Evolutionary conservation across 2,888 invertebrate species (phyloP).

Genomic region (Chaitophorus viminalis): DNA sequence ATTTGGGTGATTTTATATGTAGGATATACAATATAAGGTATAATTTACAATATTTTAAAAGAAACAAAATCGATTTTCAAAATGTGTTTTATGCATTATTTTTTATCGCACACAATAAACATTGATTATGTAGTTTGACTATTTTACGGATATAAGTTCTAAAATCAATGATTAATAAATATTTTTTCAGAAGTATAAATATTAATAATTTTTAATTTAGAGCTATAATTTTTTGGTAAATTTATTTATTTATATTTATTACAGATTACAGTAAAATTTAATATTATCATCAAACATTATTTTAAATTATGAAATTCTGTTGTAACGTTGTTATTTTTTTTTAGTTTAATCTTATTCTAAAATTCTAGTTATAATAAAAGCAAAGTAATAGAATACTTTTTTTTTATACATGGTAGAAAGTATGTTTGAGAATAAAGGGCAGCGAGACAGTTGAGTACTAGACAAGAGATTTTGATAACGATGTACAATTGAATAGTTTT

Average conservation of each 20-base stretch:
- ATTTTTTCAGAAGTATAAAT: not conserved
- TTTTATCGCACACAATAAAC: no score
- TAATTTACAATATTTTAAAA: no score
- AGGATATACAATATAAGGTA: no score
- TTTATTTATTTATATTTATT: not conserved
- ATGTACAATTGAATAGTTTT: slow-evolving; percentile 40
- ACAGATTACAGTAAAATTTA: not conserved
- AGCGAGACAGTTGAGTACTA: slow-evolving; percentile 39
- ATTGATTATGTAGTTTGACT: not conserved
- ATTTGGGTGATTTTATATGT: no score
- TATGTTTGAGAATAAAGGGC: slow-evolving; percentile 36
- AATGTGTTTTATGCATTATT: no score
- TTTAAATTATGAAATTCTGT: not conserved
- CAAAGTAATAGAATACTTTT: slow-evolving; percentile 11
- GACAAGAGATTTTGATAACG: slow-evolving; percentile 45
- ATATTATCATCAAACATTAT: no score
- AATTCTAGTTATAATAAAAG: slow-evolving; percentile 1
- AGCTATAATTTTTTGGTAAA: no score
- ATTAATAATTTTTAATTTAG: not conserved
- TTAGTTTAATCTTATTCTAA: not conserved
- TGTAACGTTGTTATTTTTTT: not conserved
- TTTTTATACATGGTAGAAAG: not conserved
- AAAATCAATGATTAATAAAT: not conserved
- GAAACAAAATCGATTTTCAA: no score
- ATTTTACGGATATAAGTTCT: not conserved